Percentiles rank a stretch among this genome's conserved stretches.
Evolutionary conservation across 2,888 invertebrate genomes (phyloP).

Genomic region (Megastigmus dorsalis): DNA sequence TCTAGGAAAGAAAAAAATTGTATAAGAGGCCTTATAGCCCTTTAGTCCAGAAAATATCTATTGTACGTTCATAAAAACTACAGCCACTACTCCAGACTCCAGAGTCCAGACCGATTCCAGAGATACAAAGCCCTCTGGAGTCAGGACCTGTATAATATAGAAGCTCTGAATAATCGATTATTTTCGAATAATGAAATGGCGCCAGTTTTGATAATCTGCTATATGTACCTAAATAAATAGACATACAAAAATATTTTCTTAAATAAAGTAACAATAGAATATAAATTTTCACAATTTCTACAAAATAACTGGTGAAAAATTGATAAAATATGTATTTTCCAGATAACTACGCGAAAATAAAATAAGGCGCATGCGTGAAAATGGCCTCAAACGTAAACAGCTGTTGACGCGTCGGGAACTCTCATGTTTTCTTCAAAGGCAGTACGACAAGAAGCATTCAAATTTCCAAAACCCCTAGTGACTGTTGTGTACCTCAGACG

Average conservation of each 20-base stretch:
- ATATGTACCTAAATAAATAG: neutral
- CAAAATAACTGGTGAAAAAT: neutral
- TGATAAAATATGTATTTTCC: neutral
- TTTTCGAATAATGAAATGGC: constrained; percentile 27
- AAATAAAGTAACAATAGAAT: too few relatives aligned
- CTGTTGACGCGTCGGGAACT: constrained; percentile 50
- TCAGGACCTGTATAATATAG: too few relatives aligned
- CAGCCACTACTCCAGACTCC: constrained; percentile 13
- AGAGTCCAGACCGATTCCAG: too few relatives aligned
- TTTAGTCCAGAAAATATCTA: too few relatives aligned
- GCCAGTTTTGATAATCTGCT: neutral
- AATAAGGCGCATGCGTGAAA: constrained; percentile 39
- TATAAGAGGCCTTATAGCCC: too few relatives aligned
- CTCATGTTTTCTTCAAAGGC: constrained; percentile 32
- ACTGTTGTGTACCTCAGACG: constrained; percentile 63
- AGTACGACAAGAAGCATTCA: constrained; percentile 63
- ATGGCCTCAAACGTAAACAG: constrained; percentile 51
- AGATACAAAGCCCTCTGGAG: too few relatives aligned
- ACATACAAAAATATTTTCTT: neutral
- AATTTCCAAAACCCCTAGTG: constrained; percentile 62
- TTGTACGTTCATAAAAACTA: constrained; percentile 20
- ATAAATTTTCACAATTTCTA: neutral
- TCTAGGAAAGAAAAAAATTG: too few relatives aligned
- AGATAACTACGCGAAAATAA: too few relatives aligned
- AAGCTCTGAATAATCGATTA: constrained; percentile 44